Percentiles rank a stretch among this genome's conserved stretches.
These are phyloP conservation scores for Nipponacmea schrenckii DNA, from an alignment of 2,888 invertebrate species.

Conservation along the genomic window DNA sequence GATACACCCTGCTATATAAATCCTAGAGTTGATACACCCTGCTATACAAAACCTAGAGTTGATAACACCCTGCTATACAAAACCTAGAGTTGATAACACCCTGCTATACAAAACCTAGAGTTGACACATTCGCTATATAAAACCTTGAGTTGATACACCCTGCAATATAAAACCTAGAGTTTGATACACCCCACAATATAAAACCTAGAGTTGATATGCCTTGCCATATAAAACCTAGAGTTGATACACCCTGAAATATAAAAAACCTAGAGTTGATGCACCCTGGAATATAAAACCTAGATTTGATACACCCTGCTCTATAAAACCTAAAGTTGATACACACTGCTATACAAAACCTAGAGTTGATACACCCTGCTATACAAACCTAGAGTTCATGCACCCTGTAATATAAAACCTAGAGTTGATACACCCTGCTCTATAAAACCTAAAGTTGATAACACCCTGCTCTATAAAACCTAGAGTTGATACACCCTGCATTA, in stretches of 20 bases:
- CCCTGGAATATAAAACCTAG: constrained; percentile 58
- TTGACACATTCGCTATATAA: too few species aligned
- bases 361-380: too few species aligned
- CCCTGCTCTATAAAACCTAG: constrained; percentile 27
- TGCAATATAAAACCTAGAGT: constrained; percentile 27
- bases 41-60: constrained; percentile 61
- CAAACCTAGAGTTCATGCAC: too few species aligned
- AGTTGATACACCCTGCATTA: neutral
- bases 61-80: constrained; percentile 38
- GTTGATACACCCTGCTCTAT: constrained; percentile 41
- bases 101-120: too few species aligned
- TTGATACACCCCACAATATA: neutral
- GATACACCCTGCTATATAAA: too few species aligned
- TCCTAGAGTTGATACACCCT: constrained; percentile 26
- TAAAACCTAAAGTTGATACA: neutral
- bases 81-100: neutral
- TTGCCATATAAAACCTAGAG: neutral
- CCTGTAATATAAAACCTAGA: too few species aligned
- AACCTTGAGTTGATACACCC: constrained; percentile 52
- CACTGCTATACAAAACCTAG: neutral
- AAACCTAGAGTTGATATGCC: neutral
- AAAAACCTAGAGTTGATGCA: neutral
- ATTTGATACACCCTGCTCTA: too few species aligned
- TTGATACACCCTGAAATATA: neutral
- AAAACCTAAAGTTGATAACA: constrained; percentile 34